A percentile compares a stretch with the other conserved stretches of the same genome.
Conservation (phyloP, 2,113 vertebrate genomes). For the Xerus inauris region DNA sequence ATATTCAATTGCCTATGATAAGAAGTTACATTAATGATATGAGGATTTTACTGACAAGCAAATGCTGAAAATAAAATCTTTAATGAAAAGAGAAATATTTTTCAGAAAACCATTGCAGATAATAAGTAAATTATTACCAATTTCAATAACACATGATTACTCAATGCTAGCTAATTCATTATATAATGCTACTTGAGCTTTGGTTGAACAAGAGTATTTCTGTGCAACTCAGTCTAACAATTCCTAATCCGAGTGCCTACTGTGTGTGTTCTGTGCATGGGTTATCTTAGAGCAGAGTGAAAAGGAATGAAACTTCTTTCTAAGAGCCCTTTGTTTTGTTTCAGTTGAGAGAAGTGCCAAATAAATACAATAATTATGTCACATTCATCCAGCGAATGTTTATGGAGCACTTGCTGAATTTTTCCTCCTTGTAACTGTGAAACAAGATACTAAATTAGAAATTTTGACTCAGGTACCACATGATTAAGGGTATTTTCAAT, state of each 20-base stretch:
- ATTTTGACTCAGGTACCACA: background rate
- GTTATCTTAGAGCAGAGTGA: background rate
- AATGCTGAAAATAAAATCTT: conserved; percentile 69
- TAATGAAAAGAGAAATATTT: conserved; percentile 79
- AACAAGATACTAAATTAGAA: conserved; percentile 23
- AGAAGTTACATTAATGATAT: conserved; percentile 75
- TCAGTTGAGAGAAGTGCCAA: conserved; percentile 36
- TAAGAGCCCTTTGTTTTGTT: background rate
- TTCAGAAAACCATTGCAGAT: conserved; percentile 65
- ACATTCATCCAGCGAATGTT: conserved; percentile 30
- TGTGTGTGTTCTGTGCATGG: background rate
- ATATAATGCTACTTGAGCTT: background rate
- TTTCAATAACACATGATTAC: conserved; percentile 68
- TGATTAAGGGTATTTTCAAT: background rate
- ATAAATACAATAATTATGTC: conserved; percentile 1
- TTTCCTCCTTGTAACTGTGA: background rate
- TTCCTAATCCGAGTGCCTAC: conserved; percentile 19
- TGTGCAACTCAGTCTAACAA: background rate
- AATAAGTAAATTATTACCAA: conserved; percentile 76
- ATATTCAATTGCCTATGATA: conserved; percentile 78
- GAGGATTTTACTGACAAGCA: conserved; percentile 71
- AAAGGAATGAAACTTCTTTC: background rate
- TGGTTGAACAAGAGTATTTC: conserved; percentile 2
- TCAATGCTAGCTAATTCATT: conserved; percentile 52
- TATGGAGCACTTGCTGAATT: background rate